Conservation (phyloP, 2,113 vertebrate genomes). For the Aldabrachelys gigantea region DNA sequence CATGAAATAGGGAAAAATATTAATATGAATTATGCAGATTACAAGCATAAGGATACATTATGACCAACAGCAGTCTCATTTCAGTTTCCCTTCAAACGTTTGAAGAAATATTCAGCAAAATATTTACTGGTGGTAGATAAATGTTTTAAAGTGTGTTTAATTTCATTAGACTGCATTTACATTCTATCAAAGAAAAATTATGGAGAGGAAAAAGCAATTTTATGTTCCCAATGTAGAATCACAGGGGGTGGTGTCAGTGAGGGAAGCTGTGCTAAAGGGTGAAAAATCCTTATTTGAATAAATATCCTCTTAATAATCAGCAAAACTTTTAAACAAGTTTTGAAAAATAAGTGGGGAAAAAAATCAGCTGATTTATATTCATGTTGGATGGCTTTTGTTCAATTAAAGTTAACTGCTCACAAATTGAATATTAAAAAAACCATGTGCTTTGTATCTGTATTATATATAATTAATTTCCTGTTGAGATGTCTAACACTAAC, state of each 20-base stretch:
- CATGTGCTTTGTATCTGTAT: fast-evolving
- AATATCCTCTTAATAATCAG: conserved; percentile 3
- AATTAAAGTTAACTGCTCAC: conserved; percentile 37
- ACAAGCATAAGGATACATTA: not conserved
- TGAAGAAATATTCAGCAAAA: not conserved
- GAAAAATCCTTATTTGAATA: not conserved
- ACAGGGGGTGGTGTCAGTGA: not conserved
- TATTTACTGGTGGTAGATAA: fast-evolving
- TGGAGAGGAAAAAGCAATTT: fast-evolving
- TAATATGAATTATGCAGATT: not conserved
- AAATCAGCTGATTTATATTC: conserved; percentile 2
- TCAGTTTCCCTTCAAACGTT: not conserved
- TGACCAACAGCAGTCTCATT: not conserved
- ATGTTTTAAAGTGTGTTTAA: not conserved
- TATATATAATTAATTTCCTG: not conserved
- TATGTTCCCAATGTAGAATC: fast-evolving
- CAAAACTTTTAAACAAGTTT: not conserved
- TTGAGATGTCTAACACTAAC: conserved; percentile 50
- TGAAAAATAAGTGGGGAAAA: not conserved
- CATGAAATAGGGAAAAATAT: not conserved
- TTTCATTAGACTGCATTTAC: fast-evolving
- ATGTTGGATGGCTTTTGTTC: not conserved
- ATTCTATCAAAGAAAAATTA: not conserved
- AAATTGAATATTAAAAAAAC: conserved; percentile 52
- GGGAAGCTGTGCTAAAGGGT: not conserved